Percentiles rank a stretch among this genome's conserved stretches.
phyloP scores from a whole-genome alignment of 2,888 invertebrate genomes.

The Poecilobothrus nobilitatus region DNA sequence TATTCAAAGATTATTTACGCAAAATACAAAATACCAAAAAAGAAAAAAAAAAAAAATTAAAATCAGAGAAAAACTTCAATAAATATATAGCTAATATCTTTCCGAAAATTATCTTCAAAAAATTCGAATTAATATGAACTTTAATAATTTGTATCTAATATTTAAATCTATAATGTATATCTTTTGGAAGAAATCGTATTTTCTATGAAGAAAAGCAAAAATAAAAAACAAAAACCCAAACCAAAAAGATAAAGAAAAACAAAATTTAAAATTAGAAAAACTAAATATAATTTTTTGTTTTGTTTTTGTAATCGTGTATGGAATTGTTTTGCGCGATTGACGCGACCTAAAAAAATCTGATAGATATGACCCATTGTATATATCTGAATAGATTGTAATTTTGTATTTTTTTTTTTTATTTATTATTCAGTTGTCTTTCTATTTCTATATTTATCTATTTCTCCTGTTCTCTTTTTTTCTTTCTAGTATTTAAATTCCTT shows the following conservation, averaged over 20 bases:
- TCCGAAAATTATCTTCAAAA: neutral
- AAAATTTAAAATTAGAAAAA: no score
- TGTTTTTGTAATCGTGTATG: neutral
- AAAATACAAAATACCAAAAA: no score
- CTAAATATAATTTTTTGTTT: neutral
- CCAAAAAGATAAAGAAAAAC: neutral
- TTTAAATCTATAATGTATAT: neutral
- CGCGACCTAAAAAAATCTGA: constrained; percentile 4
- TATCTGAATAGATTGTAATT: neutral
- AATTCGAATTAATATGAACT: constrained; percentile 2
- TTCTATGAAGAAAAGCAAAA: neutral
- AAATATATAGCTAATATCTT: neutral
- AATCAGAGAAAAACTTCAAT: no score
- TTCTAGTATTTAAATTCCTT: no score
- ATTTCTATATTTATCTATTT: no score
- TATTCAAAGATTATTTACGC: no score
- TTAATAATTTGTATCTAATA: neutral
- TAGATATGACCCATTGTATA: constrained; percentile 6
- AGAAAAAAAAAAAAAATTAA: no score
- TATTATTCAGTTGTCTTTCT: neutral
- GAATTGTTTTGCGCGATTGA: neutral
- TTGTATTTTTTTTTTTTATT: neutral
- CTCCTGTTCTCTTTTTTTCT: neutral
- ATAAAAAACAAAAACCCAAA: neutral
- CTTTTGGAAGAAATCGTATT: neutral